Evolutionary conservation across 2,888 invertebrate genomes (phyloP).

Genomic region (Achlya flavicornis): DNA sequence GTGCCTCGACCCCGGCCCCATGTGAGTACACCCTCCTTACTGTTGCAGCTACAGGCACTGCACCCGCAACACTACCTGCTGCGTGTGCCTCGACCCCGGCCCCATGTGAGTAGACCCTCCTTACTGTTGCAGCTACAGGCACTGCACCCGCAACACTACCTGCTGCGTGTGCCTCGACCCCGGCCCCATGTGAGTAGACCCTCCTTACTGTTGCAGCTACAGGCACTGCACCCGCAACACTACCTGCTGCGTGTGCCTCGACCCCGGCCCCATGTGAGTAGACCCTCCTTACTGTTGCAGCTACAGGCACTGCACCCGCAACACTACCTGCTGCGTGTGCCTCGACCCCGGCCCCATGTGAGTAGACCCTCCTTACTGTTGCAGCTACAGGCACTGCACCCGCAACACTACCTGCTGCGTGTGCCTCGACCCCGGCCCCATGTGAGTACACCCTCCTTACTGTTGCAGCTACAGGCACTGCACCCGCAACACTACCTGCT

Average conservation of each 20-base stretch:
- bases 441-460: slow-evolving; percentile 1
- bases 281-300: slow-evolving; percentile 1
- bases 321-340: not conserved
- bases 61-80: slow-evolving; percentile 1
- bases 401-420: slow-evolving; percentile 4
- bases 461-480: not conserved
- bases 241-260: not conserved
- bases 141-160: slow-evolving; percentile 1
- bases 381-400: not conserved
- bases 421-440: not conserved
- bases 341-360: slow-evolving; percentile 1
- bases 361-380: slow-evolving; percentile 1
- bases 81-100: not conserved
- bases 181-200: not conserved
- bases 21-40: no score
- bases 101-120: slow-evolving; percentile 2
- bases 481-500: slow-evolving; percentile 4
- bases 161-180: not conserved
- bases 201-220: slow-evolving; percentile 1
- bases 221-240: not conserved
- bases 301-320: slow-evolving; percentile 1
- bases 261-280: not conserved
- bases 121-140: slow-evolving; percentile 1
- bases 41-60: no score
- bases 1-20: no score